Evolutionary conservation across 2,797 vertebrate genomes (phyloP).

Genomic region (Sebastolobus alascanus): DNA sequence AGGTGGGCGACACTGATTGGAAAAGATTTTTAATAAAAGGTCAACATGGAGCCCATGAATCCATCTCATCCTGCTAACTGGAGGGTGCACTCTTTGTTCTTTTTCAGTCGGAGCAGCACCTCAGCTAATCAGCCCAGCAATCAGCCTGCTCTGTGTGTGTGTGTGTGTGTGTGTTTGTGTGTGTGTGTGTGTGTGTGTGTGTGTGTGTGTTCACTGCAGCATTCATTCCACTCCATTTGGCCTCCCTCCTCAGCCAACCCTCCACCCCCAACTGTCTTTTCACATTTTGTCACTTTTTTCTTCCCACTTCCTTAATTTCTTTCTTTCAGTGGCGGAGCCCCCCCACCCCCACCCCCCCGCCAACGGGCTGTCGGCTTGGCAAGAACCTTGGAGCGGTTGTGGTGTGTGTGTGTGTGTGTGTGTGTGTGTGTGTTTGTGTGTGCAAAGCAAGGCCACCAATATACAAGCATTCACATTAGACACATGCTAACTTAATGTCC

Average conservation of each 20-base stretch:
- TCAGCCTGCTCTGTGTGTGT: constrained; percentile 13
- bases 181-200: constrained; percentile 16
- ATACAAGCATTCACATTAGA: constrained; percentile 21
- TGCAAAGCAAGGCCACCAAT: constrained; percentile 61
- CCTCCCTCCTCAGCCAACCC: constrained; percentile 2
- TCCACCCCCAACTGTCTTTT: constrained; percentile 42
- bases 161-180: constrained; percentile 6
- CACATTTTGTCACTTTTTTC: constrained; percentile 57
- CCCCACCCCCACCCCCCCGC: constrained; percentile 43
- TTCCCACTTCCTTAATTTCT: constrained; percentile 48
- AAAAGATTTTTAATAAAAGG: background rate
- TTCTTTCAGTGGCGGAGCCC: constrained; percentile 41
- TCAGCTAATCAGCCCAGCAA: constrained; percentile 59
- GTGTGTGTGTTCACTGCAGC: constrained; percentile 20
- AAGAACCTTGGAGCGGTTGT: constrained; percentile 31
- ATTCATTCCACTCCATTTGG: constrained; percentile 54
- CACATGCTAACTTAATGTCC: constrained; percentile 42
- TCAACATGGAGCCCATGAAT: background rate
- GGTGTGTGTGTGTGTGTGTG: constrained; percentile 4
- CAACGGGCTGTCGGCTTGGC: constrained; percentile 74
- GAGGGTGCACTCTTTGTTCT: constrained; percentile 33
- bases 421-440: background rate
- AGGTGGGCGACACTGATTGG: background rate
- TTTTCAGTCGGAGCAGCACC: constrained; percentile 49
- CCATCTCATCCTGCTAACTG: background rate